These are phyloP conservation scores for Drosophila biarmipes DNA, from an alignment of 1,140 invertebrate species.

Conservation along the genomic window DNA sequence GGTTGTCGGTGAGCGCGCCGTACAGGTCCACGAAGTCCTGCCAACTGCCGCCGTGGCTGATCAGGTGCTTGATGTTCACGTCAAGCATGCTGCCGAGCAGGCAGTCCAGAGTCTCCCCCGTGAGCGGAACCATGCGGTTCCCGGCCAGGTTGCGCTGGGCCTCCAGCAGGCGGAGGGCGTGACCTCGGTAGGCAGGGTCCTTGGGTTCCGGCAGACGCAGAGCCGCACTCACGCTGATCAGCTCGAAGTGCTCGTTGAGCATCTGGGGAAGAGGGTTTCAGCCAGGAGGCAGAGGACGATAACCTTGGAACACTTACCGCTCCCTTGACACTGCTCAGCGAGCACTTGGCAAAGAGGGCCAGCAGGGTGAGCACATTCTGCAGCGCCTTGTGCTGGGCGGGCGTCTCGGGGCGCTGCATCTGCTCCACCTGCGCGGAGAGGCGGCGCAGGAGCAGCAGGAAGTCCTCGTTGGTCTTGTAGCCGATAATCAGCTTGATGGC, in stretches of 20 bases:
- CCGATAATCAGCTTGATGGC: slow-evolving; percentile 74
- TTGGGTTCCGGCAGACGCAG: slow-evolving; percentile 46
- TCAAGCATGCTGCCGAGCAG: slow-evolving; percentile 67
- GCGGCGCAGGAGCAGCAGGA: slow-evolving; percentile 57
- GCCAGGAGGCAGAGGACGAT: too few species aligned
- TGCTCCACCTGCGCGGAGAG: slow-evolving; percentile 39
- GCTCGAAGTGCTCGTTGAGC: slow-evolving; percentile 78
- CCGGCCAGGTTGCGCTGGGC: slow-evolving; percentile 61
- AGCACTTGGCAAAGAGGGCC: slow-evolving; percentile 65
- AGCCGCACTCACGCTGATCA: slow-evolving; percentile 51
- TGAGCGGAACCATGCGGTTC: slow-evolving; percentile 72
- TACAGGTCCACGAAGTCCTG: slow-evolving; percentile 59
- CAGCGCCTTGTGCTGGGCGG: slow-evolving; percentile 34
- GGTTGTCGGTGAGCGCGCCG: slow-evolving; percentile 50
- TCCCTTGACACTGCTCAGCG: slow-evolving; percentile 73
- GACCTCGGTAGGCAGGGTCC: slow-evolving; percentile 22
- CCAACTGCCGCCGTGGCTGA: slow-evolving; percentile 47
- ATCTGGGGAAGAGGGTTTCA: slow-evolving; percentile 51
- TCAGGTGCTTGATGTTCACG: slow-evolving; percentile 68
- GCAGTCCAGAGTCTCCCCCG: slow-evolving; percentile 69
- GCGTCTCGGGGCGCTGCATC: slow-evolving; percentile 39
- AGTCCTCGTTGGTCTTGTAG: slow-evolving; percentile 80
- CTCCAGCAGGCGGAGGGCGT: slow-evolving; percentile 46
- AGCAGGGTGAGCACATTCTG: slow-evolving; percentile 63
- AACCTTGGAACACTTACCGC: slow-evolving; percentile 49